Evolutionary conservation across 2,113 vertebrate genomes (phyloP), one percentile per base, ranked within the genome.

Genomic region (Scophthalmus maximus): DNA sequence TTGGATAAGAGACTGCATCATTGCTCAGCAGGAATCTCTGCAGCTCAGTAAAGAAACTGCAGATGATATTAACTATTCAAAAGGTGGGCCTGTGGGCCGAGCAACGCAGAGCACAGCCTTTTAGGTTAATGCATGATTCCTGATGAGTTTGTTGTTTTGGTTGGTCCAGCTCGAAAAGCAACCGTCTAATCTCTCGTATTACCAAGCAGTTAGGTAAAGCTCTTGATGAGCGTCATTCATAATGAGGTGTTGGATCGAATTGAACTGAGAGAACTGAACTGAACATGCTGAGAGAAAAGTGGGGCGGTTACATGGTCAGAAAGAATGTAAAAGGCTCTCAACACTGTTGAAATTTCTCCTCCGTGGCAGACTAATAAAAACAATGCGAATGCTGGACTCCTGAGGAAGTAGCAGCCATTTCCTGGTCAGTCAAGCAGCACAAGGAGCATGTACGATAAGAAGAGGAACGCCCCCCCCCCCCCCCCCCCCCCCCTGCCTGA

Each of bases 351-450:
- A 36, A 29, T 30, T 30, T 32, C 30, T 36, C 8, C 30, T 30
- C 40, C 26, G 1, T 38, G 11, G 4, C 20, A 3, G 23, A 42
- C 36, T 25, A 46, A 49, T 63, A 42, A 44, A 76, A 60, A 83
- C 38, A 73, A 14, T 30, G 32, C 10, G 49, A 72, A 73, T 52
- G 53, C 60, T 40, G 0, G 22, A 58, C 65, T 82, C 76, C 73
- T 72, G 64, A 88, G 84, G 81, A 88, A 86, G 76, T 70, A 56
- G 17, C 40, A 40, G 53, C 17, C 69, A 79, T 72, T 88, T 91
- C 87, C 86, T 87, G 75, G 17, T 26, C 42, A 17, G 26, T 42
- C 32, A 55, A 74, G 56, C 58, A 46, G 47, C 57, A 23, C 15
- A 66, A 68, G 60, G 46, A 58, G 57, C 26, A 26, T 34, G 40